Percentiles rank a stretch among this genome's conserved stretches.
phyloP scores from a whole-genome alignment of 2,888 invertebrate genomes.

The Eupithecia vulgata region DNA sequence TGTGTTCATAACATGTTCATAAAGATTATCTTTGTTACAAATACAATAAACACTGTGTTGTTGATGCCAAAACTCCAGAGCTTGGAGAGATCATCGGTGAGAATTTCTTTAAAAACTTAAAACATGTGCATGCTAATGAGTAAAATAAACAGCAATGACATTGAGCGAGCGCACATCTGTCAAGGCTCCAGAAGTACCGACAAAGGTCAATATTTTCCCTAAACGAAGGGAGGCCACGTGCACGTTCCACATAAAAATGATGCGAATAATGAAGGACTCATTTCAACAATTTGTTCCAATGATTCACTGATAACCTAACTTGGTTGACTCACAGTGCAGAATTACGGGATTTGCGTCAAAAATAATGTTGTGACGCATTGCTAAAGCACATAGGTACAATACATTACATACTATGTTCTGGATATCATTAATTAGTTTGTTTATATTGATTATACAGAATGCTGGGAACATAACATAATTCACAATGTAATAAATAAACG shows the following conservation, averaged over 20 bases:
- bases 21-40: slow-evolving; percentile 19
- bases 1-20: slow-evolving; percentile 29
- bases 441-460: slow-evolving; percentile 33
- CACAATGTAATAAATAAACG: slow-evolving; percentile 33
- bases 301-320: slow-evolving; percentile 66
- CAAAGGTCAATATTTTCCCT: slow-evolving; percentile 49
- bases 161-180: slow-evolving; percentile 37
- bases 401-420: slow-evolving; percentile 21
- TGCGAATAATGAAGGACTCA: slow-evolving; percentile 15
- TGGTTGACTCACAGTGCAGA: slow-evolving; percentile 60
- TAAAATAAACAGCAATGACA: slow-evolving; percentile 40
- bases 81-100: slow-evolving; percentile 18
- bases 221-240: slow-evolving; percentile 47
- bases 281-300: slow-evolving; percentile 43
- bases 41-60: slow-evolving; percentile 22
- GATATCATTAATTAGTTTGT: slow-evolving; percentile 39
- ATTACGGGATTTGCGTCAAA: slow-evolving; percentile 54
- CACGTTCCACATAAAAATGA: slow-evolving; percentile 42
- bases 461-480: slow-evolving; percentile 36
- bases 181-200: slow-evolving; percentile 41
- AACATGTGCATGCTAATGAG: slow-evolving; percentile 37
- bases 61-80: slow-evolving; percentile 22
- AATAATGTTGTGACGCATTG: slow-evolving; percentile 74
- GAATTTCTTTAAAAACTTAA: slow-evolving; percentile 27
- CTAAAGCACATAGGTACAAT: background rate